Evolutionary conservation across 1,140 invertebrate genomes (phyloP), one percentile per base, ranked within the genome.

Genomic region (Tetragonula clypearis): DNA sequence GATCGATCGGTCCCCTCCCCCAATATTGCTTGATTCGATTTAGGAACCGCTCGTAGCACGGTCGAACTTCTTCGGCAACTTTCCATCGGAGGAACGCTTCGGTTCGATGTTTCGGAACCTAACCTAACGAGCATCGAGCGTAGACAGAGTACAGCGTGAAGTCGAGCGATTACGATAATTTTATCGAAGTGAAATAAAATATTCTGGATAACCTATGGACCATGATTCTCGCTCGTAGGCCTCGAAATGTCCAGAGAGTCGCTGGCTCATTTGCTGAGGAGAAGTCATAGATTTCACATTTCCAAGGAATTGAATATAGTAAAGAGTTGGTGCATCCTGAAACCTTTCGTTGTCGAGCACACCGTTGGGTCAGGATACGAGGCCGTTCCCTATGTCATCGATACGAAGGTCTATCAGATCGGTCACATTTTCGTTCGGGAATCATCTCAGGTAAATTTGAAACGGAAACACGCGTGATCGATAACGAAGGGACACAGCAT

Each of bases 351-450:
- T 0, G 85, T 83, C 8, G 77, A 87, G 55, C 87, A 90, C 68
- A 85, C 93, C 8, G 73, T 71, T 0, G 87, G 81, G 49, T 14
- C 76, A 0, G 88, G 85, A 55, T 93, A 88, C n/a, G 14, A 73
- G 12, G 87, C 86, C 11, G 82, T 93, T 71, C 86, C 92, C 21
- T 87, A 90, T 72, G 74, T 90, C 2, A 35, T 93, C 11, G 91
- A 92, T 15, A 86, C 89, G 0, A 89, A 90, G n/a, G 90, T 88
- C n/a, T 93, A 92, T 66, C 81, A 86, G 76, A 88, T 93, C 60
- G 92, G 92, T 66, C 73, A 92, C 49, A 91, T 93, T 81, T 92
- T 93, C 75, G 90, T 88, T 8, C 77, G 66, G 62, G 26, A 55
- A 62, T 65, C 55, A 71, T 68, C 23, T 23, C 62, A 91, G 15